A percentile compares a stretch with the other conserved stretches of the same genome.
phyloP scores from a whole-genome alignment of 2,797 vertebrate genomes.

The Chaetophractus vellerosus region DNA sequence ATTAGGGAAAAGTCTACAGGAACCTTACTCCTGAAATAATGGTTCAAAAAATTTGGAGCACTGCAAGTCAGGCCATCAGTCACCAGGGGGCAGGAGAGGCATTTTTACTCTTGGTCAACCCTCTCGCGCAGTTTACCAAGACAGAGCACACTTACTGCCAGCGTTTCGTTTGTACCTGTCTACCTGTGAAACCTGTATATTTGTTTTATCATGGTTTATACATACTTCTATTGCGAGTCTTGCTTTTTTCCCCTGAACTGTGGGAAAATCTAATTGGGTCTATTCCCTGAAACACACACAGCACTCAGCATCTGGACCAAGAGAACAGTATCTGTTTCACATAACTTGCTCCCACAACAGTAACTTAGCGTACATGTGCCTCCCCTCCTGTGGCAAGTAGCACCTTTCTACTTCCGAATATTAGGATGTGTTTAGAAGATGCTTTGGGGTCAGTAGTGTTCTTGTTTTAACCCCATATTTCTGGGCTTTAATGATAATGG shows the following conservation, averaged over 20 bases:
- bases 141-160: neutral
- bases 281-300: neutral
- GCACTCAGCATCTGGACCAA: neutral
- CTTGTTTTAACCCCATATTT: neutral
- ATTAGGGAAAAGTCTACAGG: neutral
- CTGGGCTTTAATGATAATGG: neutral
- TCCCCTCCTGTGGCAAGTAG: neutral
- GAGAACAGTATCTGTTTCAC: neutral
- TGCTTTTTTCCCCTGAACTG: fast-evolving
- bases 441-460: neutral
- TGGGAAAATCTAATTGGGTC: neutral
- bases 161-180: neutral
- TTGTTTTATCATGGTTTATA: neutral
- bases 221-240: neutral
- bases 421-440: neutral
- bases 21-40: neutral
- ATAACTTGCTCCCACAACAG: neutral
- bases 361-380: neutral
- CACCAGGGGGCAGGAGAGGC: constrained; percentile 61
- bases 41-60: neutral
- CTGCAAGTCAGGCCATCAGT: neutral
- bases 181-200: neutral
- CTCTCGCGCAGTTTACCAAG: fast-evolving
- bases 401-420: neutral
- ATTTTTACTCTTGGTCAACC: neutral